Evolutionary conservation across 2,113 vertebrate species (phyloP).

Genomic region (Platycercus adscitus): DNA sequence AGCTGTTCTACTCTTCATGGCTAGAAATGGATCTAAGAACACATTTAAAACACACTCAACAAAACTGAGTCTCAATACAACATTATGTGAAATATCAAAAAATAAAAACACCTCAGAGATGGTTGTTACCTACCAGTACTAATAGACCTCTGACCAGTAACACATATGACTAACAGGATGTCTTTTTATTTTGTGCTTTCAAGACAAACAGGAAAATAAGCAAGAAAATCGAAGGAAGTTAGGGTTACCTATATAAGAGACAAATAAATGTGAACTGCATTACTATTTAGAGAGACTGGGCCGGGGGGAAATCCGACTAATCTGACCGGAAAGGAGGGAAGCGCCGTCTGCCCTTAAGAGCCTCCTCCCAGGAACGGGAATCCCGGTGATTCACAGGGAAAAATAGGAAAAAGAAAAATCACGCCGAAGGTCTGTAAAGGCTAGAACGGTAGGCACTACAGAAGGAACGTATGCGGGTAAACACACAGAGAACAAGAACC

Average conservation of each 20-base stretch:
- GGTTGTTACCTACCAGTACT: background rate
- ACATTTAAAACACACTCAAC: background rate
- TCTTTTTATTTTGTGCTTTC: background rate
- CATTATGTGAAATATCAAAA: rapidly evolving
- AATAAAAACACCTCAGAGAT: background rate
- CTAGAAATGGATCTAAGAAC: background rate
- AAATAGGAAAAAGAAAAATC: background rate
- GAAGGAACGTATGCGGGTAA: background rate
- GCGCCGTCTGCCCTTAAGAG: background rate
- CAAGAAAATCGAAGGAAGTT: background rate
- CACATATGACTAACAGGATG: rapidly evolving
- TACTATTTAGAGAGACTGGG: background rate
- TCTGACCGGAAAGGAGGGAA: conserved; percentile 29
- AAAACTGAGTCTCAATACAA: background rate
- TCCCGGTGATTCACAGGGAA: background rate
- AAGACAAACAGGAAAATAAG: background rate
- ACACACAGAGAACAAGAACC: background rate
- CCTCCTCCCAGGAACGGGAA: conserved; percentile 3
- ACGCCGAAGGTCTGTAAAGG: background rate
- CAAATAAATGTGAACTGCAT: background rate
- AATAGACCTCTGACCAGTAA: background rate
- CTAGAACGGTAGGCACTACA: rapidly evolving
- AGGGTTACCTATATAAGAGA: background rate
- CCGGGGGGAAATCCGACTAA: background rate
- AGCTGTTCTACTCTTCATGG: background rate